Evolutionary conservation across 2,888 invertebrate genomes (phyloP).

Genomic region (Ashinkailepas kermadecensis): DNA sequence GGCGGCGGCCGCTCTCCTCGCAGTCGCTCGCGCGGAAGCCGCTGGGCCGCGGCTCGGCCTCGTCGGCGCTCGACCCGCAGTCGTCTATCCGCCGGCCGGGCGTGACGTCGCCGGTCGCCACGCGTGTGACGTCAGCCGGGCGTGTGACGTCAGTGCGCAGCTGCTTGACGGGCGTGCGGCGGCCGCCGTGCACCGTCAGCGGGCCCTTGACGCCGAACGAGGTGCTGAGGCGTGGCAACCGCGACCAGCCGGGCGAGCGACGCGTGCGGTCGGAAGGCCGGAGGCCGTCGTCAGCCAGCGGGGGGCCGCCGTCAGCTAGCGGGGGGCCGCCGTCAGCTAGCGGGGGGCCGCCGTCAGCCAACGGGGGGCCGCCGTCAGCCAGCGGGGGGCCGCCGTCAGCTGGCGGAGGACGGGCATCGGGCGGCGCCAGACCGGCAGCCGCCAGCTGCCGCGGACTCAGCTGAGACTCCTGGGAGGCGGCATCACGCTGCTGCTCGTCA

Average conservation of each 20-base stretch:
- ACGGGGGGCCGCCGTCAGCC: no score
- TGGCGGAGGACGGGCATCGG: no score
- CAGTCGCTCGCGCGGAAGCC: not conserved
- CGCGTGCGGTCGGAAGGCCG: not conserved
- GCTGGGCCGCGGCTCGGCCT: not conserved
- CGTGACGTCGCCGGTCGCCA: not conserved
- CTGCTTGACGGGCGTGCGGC: not conserved
- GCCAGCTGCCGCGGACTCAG: not conserved
- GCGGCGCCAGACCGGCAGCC: no score
- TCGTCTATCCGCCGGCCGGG: not conserved
- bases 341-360: not conserved
- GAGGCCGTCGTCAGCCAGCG: not conserved
- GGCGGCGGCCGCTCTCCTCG: not conserved
- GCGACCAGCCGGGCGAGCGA: conserved; percentile 8
- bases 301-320: no score
- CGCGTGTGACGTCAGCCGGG: no score
- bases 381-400: no score
- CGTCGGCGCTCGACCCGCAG: not conserved
- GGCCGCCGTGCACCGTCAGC: not conserved
- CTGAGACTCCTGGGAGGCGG: not conserved
- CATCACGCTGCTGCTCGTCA: no score
- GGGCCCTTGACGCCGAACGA: not conserved
- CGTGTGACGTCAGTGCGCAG: not conserved
- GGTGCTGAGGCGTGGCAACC: not conserved
- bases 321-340: no score